Conservation (phyloP, 2,113 vertebrate species). For the Dendrocopos noguchii region DNA sequence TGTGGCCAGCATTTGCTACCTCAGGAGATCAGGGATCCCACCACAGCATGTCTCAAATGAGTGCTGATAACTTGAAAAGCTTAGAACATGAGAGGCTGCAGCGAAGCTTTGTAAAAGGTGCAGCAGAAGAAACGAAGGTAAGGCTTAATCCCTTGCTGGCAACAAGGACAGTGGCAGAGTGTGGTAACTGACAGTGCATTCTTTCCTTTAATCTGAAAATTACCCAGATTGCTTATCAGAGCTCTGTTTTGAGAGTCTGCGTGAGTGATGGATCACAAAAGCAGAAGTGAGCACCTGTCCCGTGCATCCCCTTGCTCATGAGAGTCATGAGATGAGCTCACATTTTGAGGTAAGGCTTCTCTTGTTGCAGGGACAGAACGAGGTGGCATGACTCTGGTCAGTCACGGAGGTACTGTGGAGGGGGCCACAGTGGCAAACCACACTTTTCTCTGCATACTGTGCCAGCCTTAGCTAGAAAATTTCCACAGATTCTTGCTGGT, state of each 20-base stretch:
- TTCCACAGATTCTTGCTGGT: background rate
- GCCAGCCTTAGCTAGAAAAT: background rate
- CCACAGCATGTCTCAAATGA: background rate
- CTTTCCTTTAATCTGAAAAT: background rate
- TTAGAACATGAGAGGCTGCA: background rate
- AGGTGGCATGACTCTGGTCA: background rate
- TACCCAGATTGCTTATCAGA: background rate
- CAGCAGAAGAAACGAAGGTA: background rate
- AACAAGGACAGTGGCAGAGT: background rate
- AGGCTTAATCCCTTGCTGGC: background rate
- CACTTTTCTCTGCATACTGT: background rate
- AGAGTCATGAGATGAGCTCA: background rate
- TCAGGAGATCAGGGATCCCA: background rate
- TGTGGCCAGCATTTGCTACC: background rate
- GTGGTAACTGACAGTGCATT: background rate
- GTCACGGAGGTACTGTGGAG: background rate
- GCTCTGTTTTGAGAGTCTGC: background rate
- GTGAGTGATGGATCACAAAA: background rate
- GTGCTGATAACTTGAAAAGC: background rate
- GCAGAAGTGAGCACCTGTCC: background rate
- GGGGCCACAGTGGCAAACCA: rapidly evolving
- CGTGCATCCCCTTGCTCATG: background rate
- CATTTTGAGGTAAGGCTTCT: background rate
- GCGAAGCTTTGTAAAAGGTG: background rate
- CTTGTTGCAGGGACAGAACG: background rate